Evolutionary conservation across 2,888 invertebrate species (phyloP).

Genomic region (Drosophila nigricruria): DNA sequence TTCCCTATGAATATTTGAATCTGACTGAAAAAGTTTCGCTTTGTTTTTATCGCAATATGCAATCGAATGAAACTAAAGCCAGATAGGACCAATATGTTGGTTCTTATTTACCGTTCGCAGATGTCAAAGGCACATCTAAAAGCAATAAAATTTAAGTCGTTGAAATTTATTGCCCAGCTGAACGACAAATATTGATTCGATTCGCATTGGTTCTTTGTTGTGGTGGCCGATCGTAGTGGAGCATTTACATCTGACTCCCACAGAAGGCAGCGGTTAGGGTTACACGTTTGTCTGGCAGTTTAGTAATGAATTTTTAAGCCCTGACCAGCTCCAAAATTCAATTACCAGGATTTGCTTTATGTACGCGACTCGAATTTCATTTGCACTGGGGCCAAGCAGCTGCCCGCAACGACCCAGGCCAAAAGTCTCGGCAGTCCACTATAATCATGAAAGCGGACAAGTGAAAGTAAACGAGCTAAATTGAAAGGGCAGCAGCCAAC

Average conservation of each 20-base stretch:
- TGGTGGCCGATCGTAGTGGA: slow-evolving; percentile 3
- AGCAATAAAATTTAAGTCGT: slow-evolving; percentile 65
- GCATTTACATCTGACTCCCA: slow-evolving; percentile 19
- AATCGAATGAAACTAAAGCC: neutral
- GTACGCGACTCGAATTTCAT: slow-evolving; percentile 45
- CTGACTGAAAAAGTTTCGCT: neutral
- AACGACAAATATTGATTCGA: slow-evolving; percentile 43
- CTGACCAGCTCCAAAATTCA: slow-evolving; percentile 50
- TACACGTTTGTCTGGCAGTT: slow-evolving; percentile 34
- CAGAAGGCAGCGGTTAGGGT: neutral
- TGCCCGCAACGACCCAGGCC: slow-evolving; percentile 47
- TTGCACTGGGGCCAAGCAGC: slow-evolving; percentile 35
- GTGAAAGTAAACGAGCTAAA: slow-evolving; percentile 24
- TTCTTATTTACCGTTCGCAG: neutral
- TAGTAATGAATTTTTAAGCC: slow-evolving; percentile 67
- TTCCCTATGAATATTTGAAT: neutral
- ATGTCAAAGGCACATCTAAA: neutral
- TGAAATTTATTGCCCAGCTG: slow-evolving; percentile 44
- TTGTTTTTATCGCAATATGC: neutral
- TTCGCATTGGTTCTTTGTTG: slow-evolving; percentile 35
- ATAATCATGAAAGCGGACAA: slow-evolving; percentile 65
- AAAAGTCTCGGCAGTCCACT: slow-evolving; percentile 47
- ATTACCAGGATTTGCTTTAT: slow-evolving; percentile 58
- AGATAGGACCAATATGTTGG: too few relatives aligned
- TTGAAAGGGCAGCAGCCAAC: slow-evolving; percentile 43